A percentile compares a stretch with the other conserved stretches of the same genome.
Evolutionary conservation across 2,113 vertebrate genomes (phyloP).

Genomic region (Eolophus roseicapilla): DNA sequence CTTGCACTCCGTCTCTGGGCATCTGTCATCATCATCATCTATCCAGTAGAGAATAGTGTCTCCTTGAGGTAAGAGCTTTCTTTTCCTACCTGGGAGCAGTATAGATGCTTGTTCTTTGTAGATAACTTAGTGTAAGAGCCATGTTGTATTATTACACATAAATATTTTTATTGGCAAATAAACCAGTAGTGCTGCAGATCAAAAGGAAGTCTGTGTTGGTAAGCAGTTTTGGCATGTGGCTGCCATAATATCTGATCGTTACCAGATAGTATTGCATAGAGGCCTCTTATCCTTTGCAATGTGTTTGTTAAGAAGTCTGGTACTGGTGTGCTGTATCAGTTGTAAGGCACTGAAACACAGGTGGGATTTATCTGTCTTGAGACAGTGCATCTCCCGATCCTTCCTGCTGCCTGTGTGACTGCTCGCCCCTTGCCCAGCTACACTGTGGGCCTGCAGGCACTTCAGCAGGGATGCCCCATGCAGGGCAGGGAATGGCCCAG

Average conservation of each 20-base stretch:
- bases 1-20: not conserved
- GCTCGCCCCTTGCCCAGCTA: accelerated
- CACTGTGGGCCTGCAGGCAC: accelerated
- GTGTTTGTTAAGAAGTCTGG: not conserved
- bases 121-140: not conserved
- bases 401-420: not conserved
- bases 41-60: not conserved
- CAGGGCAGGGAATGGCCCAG: accelerated
- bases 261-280: not conserved
- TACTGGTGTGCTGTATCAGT: not conserved
- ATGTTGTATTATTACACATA: not conserved
- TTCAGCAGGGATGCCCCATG: not conserved
- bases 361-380: not conserved
- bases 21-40: not conserved
- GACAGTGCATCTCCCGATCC: not conserved
- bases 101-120: not conserved
- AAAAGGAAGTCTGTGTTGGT: not conserved
- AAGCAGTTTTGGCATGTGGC: not conserved
- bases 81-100: not conserved
- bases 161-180: not conserved
- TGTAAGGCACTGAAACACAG: not conserved
- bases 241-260: not conserved
- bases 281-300: not conserved
- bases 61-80: not conserved
- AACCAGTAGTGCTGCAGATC: not conserved